phyloP scores from a whole-genome alignment of 2,797 vertebrate genomes.

The Lophius americanus region DNA sequence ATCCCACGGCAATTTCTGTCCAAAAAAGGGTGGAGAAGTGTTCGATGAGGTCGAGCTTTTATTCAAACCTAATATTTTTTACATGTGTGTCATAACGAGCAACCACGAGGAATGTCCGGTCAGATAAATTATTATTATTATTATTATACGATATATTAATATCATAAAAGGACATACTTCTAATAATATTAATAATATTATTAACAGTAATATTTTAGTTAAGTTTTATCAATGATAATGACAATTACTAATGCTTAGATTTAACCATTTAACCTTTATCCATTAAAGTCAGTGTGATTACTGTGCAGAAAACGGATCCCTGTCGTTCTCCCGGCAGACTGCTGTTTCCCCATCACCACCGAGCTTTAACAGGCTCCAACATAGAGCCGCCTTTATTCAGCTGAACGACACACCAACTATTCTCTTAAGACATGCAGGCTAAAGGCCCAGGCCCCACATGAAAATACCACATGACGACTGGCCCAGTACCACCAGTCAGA shows the following conservation, averaged over 20 bases:
- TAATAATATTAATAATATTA: neutral
- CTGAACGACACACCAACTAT: constrained; percentile 69
- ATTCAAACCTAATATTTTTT: constrained; percentile 45
- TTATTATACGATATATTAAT: neutral
- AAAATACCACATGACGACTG: constrained; percentile 33
- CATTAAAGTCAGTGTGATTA: constrained; percentile 18
- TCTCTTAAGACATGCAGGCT: constrained; percentile 71
- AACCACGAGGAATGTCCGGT: neutral
- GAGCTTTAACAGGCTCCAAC: constrained; percentile 70
- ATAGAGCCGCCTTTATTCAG: constrained; percentile 75
- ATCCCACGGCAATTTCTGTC: constrained; percentile 48
- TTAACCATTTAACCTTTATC: neutral
- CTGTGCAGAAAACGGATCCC: constrained; percentile 41
- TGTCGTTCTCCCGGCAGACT: constrained; percentile 56
- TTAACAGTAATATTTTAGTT: neutral
- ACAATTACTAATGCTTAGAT: constrained; percentile 1
- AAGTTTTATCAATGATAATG: neutral
- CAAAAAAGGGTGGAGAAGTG: constrained; percentile 28
- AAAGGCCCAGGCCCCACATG: constrained; percentile 56
- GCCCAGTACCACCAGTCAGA: constrained; percentile 29
- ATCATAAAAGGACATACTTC: neutral
- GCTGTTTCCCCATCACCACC: constrained; percentile 71
- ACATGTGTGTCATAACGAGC: constrained; percentile 24
- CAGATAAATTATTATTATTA: too few relatives aligned
- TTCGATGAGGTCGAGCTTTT: constrained; percentile 53